These are phyloP conservation scores for Tuberolachnus salignus DNA, from an alignment of 2,888 invertebrate species.

Conservation along the genomic window DNA sequence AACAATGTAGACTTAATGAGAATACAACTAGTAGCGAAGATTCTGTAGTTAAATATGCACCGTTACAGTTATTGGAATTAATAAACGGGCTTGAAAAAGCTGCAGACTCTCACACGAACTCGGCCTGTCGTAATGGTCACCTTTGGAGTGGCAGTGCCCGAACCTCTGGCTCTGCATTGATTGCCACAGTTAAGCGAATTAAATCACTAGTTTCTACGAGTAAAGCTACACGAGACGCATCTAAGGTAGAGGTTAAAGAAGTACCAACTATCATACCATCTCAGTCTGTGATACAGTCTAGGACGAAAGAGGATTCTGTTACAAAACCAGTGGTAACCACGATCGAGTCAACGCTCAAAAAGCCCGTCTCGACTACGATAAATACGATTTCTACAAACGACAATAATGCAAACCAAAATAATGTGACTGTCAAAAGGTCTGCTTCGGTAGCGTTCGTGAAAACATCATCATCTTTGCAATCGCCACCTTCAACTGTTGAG, in stretches of 20 bases:
- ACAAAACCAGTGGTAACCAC: not conserved
- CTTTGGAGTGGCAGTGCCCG: not conserved
- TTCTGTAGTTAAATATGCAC: not conserved
- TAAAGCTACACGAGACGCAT: not conserved
- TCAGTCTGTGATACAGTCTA: not conserved
- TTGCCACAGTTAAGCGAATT: not conserved
- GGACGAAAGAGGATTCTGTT: not conserved
- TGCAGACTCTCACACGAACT: not conserved
- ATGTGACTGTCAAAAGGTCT: not conserved
- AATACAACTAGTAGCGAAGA: not conserved
- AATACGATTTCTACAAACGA: not conserved
- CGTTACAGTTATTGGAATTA: not conserved
- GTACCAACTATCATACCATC: not conserved
- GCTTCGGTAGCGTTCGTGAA: not conserved
- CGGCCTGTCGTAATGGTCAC: not conserved
- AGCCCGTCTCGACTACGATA: not conserved
- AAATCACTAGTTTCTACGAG: not conserved
- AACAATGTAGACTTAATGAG: not conserved
- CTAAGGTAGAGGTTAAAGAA: not conserved
- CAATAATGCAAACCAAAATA: not conserved
- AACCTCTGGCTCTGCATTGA: not conserved
- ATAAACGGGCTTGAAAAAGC: not conserved
- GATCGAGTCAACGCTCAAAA: too few relatives aligned
- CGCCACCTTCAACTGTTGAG: not conserved
- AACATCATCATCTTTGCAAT: not conserved